These are phyloP conservation scores for Mizuhopecten yessoensis DNA, from an alignment of 1,140 invertebrate species.

Conservation along the genomic window DNA sequence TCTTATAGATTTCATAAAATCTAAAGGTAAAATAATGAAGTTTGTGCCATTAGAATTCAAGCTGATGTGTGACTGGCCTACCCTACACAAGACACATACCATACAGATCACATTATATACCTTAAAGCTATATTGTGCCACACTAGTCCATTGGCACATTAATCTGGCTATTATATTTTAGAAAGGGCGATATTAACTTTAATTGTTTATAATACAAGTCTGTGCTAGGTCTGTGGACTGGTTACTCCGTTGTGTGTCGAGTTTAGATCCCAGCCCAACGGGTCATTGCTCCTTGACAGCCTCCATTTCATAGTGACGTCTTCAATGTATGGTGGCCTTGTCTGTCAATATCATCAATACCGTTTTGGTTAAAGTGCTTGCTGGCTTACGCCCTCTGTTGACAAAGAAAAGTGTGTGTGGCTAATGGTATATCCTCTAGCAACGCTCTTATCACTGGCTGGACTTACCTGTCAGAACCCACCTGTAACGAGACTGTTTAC, in stretches of 20 bases:
- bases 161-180: neutral
- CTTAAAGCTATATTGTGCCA: neutral
- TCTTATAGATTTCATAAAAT: neutral
- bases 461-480: conserved; percentile 31
- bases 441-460: neutral
- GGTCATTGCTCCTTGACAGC: neutral
- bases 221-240: neutral
- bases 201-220: conserved; percentile 16
- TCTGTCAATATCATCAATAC: conserved; percentile 39
- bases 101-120: neutral
- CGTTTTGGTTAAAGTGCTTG: conserved; percentile 22
- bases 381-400: neutral
- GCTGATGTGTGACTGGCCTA: neutral
- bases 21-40: neutral
- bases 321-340: neutral
- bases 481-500: conserved; percentile 25
- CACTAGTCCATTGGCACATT: neutral
- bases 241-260: neutral
- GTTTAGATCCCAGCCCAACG: too few species aligned
- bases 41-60: neutral
- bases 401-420: conserved; percentile 28
- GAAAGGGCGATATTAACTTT: conserved; percentile 34
- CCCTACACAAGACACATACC: neutral
- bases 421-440: conserved; percentile 13
- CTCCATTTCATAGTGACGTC: conserved; percentile 31